phyloP scores from a whole-genome alignment of 1,140 invertebrate species.

The Drosophila sp. region DNA sequence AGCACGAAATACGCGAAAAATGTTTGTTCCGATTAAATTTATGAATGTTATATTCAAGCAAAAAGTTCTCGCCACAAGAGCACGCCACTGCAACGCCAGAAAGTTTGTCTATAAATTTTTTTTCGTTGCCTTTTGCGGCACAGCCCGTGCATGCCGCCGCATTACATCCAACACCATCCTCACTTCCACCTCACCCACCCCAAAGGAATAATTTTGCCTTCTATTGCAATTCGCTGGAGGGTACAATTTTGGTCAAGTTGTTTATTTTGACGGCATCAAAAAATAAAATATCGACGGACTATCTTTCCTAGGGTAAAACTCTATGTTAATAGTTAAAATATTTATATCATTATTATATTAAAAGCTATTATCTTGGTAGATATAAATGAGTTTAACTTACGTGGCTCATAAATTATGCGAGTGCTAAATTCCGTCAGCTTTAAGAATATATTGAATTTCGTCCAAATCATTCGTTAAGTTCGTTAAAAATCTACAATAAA shows the following conservation, averaged over 20 bases:
- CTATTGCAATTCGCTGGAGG: conserved; percentile 63
- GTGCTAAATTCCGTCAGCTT: conserved; percentile 49
- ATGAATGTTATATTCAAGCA: conserved; percentile 76
- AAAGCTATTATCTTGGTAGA: conserved; percentile 4
- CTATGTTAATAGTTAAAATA: conserved; percentile 34
- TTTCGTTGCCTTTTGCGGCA: conserved; percentile 46
- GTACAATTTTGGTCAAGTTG: conserved; percentile 63
- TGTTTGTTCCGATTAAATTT: conserved; percentile 78
- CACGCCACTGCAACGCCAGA: conserved; percentile 42
- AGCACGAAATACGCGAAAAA: conserved; percentile 72
- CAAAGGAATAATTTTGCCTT: conserved; percentile 35
- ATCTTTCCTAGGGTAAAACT: conserved; percentile 33
- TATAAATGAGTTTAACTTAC: conserved; percentile 31
- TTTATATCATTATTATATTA: conserved; percentile 7
- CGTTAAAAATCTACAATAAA: conserved; percentile 32
- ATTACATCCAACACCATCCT: background rate
- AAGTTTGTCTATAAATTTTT: conserved; percentile 65
- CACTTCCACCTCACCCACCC: background rate
- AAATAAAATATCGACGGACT: conserved; percentile 62
- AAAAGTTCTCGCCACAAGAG: conserved; percentile 44
- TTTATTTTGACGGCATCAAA: conserved; percentile 57
- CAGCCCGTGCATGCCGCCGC: conserved; percentile 4
- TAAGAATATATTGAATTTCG: conserved; percentile 40
- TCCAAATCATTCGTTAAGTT: conserved; percentile 55
- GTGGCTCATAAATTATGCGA: conserved; percentile 52